Percentiles rank a stretch among this genome's conserved stretches.
phyloP scores from a whole-genome alignment of 1,140 invertebrate genomes.

The Sitodiplosis mosellana region DNA sequence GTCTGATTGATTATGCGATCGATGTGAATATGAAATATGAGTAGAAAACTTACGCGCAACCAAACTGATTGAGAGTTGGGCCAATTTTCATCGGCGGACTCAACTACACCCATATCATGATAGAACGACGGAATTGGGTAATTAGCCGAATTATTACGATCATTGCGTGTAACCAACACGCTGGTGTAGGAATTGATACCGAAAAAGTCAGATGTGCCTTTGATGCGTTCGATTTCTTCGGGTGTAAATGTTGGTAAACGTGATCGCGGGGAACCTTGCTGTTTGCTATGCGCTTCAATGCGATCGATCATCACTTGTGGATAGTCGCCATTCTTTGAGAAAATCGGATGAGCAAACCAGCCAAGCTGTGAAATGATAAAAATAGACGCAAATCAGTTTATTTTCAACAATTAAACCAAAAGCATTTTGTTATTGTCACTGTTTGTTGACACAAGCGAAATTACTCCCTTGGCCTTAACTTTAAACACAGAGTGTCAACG shows the following conservation, averaged over 20 bases:
- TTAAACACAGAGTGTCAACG: no score
- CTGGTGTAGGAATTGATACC: constrained; percentile 39
- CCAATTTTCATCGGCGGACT: constrained; percentile 28
- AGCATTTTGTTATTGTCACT: no score
- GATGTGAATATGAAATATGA: no score
- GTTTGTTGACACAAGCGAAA: no score
- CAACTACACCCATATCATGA: constrained; percentile 29
- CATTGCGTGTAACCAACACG: constrained; percentile 24
- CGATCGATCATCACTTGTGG: constrained; percentile 35
- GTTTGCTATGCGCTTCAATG: constrained; percentile 31
- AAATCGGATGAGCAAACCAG: constrained; percentile 42
- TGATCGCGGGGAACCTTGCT: constrained; percentile 34
- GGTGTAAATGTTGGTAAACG: constrained; percentile 38
- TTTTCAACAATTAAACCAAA: no score
- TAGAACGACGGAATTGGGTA: constrained; percentile 27
- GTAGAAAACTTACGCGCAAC: constrained; percentile 27
- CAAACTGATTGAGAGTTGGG: constrained; percentile 26
- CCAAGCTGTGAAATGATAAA: constrained; percentile 33
- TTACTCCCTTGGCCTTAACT: no score
- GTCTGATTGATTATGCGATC: no score
- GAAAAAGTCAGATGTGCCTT: constrained; percentile 39
- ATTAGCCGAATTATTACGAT: constrained; percentile 21
- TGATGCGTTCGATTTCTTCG: constrained; percentile 34
- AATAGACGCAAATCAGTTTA: no score
- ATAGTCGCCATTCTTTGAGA: constrained; percentile 38